These are phyloP conservation scores for Pecten maximus DNA, from an alignment of 2,888 invertebrate species.

Conservation along the genomic window DNA sequence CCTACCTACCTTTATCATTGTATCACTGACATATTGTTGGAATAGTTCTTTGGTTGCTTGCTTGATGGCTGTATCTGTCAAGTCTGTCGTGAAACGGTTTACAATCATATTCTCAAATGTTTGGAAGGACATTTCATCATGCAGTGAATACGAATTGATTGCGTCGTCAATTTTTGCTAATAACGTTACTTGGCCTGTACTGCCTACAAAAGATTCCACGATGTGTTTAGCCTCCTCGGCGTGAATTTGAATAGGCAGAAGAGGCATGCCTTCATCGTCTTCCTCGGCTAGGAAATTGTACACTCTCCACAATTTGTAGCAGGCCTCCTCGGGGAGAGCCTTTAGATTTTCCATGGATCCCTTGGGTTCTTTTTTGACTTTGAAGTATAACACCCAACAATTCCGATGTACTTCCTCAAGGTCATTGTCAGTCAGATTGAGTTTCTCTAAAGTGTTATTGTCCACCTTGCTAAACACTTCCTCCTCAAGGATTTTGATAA, in stretches of 20 bases:
- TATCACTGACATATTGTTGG: not conserved
- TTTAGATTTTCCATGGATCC: conserved; percentile 14
- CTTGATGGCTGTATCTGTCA: not conserved
- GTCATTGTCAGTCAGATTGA: conserved; percentile 46
- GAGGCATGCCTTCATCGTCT: conserved; percentile 77
- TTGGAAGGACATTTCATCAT: not conserved
- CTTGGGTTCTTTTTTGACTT: conserved; percentile 33
- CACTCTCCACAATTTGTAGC: conserved; percentile 84
- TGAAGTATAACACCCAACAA: conserved; percentile 90
- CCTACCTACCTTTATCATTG: not conserved
- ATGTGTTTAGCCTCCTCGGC: conserved; percentile 66
- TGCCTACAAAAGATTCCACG: not conserved
- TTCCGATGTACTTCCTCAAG: conserved; percentile 86
- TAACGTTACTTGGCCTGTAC: not conserved
- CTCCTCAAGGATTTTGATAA: conserved; percentile 58
- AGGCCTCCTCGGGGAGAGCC: conserved; percentile 84
- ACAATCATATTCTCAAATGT: conserved; percentile 16
- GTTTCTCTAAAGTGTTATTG: conserved; percentile 42
- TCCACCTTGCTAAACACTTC: conserved; percentile 59
- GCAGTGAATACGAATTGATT: not conserved
- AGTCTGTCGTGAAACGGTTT: not conserved
- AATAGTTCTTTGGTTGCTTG: conserved; percentile 13
- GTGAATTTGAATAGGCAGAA: conserved; percentile 70
- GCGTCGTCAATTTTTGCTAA: not conserved
- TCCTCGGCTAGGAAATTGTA: conserved; percentile 91